Base-by-base conservation (phyloP, 2,888 invertebrate genomes). In the Byasa hedistus region DNA sequence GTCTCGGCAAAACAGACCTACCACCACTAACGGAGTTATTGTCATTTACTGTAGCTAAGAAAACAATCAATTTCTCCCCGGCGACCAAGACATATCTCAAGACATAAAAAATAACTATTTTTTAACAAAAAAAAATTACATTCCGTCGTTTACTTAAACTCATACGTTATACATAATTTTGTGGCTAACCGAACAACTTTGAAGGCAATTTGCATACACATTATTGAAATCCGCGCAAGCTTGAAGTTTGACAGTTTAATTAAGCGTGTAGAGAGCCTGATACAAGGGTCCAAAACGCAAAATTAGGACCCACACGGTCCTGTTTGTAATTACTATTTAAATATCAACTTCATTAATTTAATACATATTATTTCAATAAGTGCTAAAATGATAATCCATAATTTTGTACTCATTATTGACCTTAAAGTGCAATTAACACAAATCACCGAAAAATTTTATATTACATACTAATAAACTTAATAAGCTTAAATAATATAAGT, bases 221-320 rank as follows among this genome's bases (percentile, higher is more conserved):
- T 65, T 72, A 73, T 71, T 72, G 69, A 73, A 73, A 73, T 72
- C 73, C 68, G 69, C 73, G 61, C 68, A 71, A 69, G 67, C 71
- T 73, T 71, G 71, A 79, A 76, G 73, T 79, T 79, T 80, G 80
- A 79, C 80, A 81, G 80, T 79, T 81, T 81, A 82, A 80, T 82
- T 81, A 82, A 81, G 76, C 76, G 77, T 78, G 75, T 78, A 78
- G 79, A 76, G 72, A 79, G 73, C 73, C 71, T 73, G 73, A 76
- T 76, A 75, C 75, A 74, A 79, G 77, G 78, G 77, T 78, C 76
- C 76, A 75, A 39, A 39, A 77, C 72, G 73, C 73, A 75, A 36
- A 59, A 48, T 48, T 59, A 19, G 59, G 39, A 48, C 48, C 59
- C 59, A 23, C 7, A 24, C 59, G 22, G 23, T 59, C 23, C 59